Evolutionary conservation across 2,888 invertebrate genomes (phyloP).

Genomic region (Epinotia nisella): DNA sequence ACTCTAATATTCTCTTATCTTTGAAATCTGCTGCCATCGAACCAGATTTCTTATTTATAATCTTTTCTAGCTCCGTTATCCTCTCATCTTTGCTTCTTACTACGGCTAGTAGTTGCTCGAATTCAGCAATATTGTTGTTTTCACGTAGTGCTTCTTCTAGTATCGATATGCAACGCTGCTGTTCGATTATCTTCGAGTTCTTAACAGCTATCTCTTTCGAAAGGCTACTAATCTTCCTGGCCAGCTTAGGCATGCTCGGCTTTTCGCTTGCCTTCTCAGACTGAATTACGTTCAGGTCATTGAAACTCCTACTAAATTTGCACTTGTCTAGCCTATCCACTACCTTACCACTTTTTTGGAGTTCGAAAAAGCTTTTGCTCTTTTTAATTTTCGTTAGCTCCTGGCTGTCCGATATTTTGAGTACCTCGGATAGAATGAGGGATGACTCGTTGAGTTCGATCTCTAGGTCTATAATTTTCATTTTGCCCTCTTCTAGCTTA

Average conservation of each 20-base stretch:
- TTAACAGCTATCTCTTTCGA: constrained; percentile 79
- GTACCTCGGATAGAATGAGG: constrained; percentile 77
- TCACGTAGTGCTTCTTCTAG: constrained; percentile 83
- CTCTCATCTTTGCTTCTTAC: constrained; percentile 87
- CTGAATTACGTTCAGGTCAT: constrained; percentile 69
- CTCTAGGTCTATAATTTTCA: constrained; percentile 81
- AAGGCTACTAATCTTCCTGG: constrained; percentile 73
- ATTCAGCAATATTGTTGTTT: constrained; percentile 84
- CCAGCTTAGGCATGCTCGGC: constrained; percentile 67
- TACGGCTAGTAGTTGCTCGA: constrained; percentile 84
- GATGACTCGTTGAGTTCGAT: constrained; percentile 83
- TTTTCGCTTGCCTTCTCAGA: constrained; percentile 58
- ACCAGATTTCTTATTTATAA: constrained; percentile 82
- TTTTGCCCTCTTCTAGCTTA: constrained; percentile 74
- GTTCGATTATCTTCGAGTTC: constrained; percentile 82
- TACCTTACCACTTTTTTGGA: constrained; percentile 85
- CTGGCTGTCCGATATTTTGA: constrained; percentile 76
- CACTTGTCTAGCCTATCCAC: constrained; percentile 83
- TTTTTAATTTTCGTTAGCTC: constrained; percentile 71
- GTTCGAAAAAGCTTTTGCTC: constrained; percentile 77
- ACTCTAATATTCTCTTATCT: constrained; percentile 87
- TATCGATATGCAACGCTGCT: constrained; percentile 82
- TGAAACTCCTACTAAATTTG: constrained; percentile 77
- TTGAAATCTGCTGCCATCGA: constrained; percentile 67
- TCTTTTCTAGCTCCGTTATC: constrained; percentile 91